Percentiles rank a stretch among this genome's conserved stretches.
These are phyloP conservation scores for Brienomyrus longianalis DNA, from an alignment of 2,113 vertebrate species.

Conservation along the genomic window DNA sequence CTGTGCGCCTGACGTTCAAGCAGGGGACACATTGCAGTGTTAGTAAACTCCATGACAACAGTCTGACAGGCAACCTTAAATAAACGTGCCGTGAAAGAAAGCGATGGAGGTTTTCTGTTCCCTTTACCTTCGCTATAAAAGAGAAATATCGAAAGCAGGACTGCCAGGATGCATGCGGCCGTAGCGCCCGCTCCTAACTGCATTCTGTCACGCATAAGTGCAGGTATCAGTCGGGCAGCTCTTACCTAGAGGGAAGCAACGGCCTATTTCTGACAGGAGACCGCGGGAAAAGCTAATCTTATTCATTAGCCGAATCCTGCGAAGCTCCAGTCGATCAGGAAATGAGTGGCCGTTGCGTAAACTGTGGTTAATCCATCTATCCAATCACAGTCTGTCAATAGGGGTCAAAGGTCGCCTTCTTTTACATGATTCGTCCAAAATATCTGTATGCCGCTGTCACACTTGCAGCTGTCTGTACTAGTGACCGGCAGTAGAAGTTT, in stretches of 20 bases:
- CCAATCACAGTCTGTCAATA: background rate
- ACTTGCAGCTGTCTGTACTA: background rate
- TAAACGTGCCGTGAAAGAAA: background rate
- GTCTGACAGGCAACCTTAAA: background rate
- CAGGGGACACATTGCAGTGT: background rate
- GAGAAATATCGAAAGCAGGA: constrained; percentile 42
- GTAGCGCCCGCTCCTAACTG: constrained; percentile 42
- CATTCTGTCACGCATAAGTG: constrained; percentile 23
- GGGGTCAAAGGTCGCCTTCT: background rate
- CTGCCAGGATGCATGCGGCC: constrained; percentile 39
- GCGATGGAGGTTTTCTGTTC: background rate
- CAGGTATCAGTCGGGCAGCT: constrained; percentile 12
- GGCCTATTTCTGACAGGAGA: constrained; percentile 35
- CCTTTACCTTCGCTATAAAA: constrained; percentile 61
- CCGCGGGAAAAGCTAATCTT: constrained; percentile 22
- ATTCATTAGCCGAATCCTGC: constrained; percentile 19
- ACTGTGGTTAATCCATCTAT: background rate
- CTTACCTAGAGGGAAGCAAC: constrained; percentile 50
- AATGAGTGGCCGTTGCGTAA: background rate
- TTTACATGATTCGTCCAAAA: background rate
- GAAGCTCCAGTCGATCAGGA: background rate
- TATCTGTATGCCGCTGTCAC: background rate
- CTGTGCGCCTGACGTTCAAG: background rate
- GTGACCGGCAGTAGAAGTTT: background rate
- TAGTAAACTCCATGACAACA: constrained; percentile 18